phyloP scores from a whole-genome alignment of 2,888 invertebrate genomes.

The Zele albiditarsus region DNA sequence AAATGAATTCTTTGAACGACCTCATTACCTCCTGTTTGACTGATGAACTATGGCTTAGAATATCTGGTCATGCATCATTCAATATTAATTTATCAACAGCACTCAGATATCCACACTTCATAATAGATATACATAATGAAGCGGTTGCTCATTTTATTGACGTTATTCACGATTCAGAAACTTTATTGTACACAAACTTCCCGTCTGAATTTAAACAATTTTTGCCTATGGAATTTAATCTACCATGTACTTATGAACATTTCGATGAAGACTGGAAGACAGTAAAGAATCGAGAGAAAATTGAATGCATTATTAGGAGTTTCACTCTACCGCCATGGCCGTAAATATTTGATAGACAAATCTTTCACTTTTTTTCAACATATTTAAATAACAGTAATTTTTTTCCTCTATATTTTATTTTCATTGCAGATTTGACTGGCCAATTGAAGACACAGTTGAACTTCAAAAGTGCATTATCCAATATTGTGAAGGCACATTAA shows the following conservation, averaged over 20 bases:
- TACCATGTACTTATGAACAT: conserved; percentile 80
- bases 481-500: conserved; percentile 61
- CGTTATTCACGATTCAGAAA: conserved; percentile 77
- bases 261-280: conserved; percentile 79
- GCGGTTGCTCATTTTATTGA: conserved; percentile 78
- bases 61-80: conserved; percentile 61
- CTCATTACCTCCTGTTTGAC: conserved; percentile 61
- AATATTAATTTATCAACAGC: conserved; percentile 65
- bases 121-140: conserved; percentile 80
- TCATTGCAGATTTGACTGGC: conserved; percentile 64
- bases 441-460: conserved; percentile 57
- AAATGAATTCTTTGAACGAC: conserved; percentile 62
- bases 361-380: background rate
- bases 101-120: conserved; percentile 76
- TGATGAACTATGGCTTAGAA: conserved; percentile 68
- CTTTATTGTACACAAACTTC: conserved; percentile 78
- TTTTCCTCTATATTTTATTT: background rate
- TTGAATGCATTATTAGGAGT: conserved; percentile 75
- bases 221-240: conserved; percentile 73
- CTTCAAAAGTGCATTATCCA: conserved; percentile 55
- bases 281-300: conserved; percentile 73
- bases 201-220: conserved; percentile 79
- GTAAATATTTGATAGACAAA: conserved; percentile 53
- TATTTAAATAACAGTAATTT: background rate
- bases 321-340: conserved; percentile 76